phyloP scores from a whole-genome alignment of 2,888 invertebrate genomes.

The Tillus elongatus region DNA sequence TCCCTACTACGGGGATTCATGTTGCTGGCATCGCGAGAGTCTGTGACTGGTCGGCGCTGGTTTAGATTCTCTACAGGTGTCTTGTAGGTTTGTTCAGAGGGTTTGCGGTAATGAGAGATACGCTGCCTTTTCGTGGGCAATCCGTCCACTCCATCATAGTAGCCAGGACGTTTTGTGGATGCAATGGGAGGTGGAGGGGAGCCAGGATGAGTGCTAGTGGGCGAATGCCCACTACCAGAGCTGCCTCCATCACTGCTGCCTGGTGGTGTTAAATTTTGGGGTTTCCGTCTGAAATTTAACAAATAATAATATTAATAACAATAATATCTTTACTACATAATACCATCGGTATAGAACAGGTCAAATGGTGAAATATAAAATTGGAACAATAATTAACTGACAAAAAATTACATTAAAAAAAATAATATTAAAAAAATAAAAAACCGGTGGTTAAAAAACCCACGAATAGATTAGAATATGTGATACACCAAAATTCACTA shows the following conservation, averaged over 20 bases:
- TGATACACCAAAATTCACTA: no score
- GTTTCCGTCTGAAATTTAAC: conserved; percentile 61
- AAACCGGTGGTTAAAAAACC: no score
- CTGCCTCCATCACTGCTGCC: conserved; percentile 73
- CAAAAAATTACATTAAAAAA: no score
- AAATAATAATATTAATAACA: not conserved
- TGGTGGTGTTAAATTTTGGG: conserved; percentile 83
- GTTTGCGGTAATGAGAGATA: conserved; percentile 74
- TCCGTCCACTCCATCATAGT: conserved; percentile 51
- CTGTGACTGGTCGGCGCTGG: conserved; percentile 38
- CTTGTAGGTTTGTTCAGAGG: conserved; percentile 36
- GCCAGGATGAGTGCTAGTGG: conserved; percentile 62
- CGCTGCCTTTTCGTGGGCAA: conserved; percentile 68
- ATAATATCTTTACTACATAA: not conserved
- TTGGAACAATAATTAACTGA: no score
- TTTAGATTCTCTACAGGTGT: conserved; percentile 33
- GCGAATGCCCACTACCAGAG: conserved; percentile 70
- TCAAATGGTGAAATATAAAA: no score
- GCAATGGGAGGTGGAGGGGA: conserved; percentile 52
- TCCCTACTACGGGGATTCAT: conserved; percentile 44
- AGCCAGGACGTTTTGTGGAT: conserved; percentile 53
- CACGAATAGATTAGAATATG: no score
- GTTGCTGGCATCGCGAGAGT: conserved; percentile 42
- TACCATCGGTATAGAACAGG: not conserved
- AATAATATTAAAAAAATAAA: no score